phyloP scores from a whole-genome alignment of 2,797 vertebrate genomes.

The Lepus oiostolus region DNA sequence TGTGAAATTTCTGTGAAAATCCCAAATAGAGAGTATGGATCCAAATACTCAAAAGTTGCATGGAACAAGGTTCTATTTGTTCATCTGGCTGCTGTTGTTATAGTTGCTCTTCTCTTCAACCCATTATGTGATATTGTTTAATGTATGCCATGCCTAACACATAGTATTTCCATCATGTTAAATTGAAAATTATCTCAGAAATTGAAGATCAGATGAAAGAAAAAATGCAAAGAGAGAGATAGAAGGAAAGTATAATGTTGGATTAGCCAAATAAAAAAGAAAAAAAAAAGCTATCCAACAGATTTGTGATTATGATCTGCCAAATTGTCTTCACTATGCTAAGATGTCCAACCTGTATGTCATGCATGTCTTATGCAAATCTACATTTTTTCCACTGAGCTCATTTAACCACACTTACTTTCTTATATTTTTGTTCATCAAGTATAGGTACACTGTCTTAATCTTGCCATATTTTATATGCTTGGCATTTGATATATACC shows the following conservation, averaged over 20 bases:
- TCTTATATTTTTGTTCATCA: not conserved
- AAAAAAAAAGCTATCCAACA: not conserved
- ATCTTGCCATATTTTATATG: not conserved
- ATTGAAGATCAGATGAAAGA: not conserved
- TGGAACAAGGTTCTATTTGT: not conserved
- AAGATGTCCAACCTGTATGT: not conserved
- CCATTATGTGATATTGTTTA: not conserved
- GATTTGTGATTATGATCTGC: not conserved
- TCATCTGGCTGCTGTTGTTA: not conserved
- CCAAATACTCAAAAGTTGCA: not conserved
- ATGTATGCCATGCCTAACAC: not conserved
- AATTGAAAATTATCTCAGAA: conserved; percentile 61
- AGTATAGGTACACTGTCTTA: not conserved
- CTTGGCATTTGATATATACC: not conserved
- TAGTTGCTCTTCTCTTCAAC: not conserved
- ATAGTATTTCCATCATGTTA: conserved; percentile 72
- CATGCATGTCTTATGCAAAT: not conserved
- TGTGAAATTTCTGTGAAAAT: not conserved
- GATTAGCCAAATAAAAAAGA: not conserved
- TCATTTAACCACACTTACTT: not conserved
- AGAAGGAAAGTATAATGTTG: not conserved
- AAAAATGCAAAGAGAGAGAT: not conserved
- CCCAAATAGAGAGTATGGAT: not conserved
- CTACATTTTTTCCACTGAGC: not conserved
- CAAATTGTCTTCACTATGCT: not conserved